Conservation (phyloP, 2,888 invertebrate genomes). For the Gryllus longicercus region DNA sequence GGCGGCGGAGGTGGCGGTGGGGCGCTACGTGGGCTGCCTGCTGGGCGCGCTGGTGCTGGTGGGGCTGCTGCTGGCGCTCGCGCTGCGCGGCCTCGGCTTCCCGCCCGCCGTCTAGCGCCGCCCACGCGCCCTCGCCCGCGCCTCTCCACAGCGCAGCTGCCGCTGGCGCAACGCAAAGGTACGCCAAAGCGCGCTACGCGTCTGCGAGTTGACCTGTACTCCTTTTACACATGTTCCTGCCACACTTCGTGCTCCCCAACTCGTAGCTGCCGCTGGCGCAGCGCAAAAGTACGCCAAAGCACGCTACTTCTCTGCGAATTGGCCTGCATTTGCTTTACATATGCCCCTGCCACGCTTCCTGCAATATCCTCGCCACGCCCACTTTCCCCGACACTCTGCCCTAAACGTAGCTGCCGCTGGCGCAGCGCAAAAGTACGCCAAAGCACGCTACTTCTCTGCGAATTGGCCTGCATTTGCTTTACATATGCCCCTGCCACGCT, state of each 20-base stretch:
- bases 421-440: not conserved
- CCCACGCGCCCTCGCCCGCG: not conserved
- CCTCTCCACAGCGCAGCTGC: too few species aligned
- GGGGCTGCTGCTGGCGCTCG: not conserved
- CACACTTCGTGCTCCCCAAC: not conserved
- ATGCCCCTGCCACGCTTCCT: not conserved
- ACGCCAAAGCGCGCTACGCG: not conserved
- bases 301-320: not conserved
- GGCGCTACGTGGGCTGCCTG: not conserved
- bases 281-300: not conserved
- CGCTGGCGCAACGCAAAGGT: not conserved
- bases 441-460: not conserved
- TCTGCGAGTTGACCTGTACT: not conserved
- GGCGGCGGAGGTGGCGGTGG: not conserved
- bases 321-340: not conserved
- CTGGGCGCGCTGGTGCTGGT: not conserved
- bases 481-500: not conserved
- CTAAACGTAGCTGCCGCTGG: not conserved
- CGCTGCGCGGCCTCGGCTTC: not conserved
- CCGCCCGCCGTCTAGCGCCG: not conserved
- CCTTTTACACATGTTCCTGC: not conserved
- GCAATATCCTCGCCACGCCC: not conserved
- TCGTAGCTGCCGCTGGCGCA: not conserved
- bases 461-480: not conserved
- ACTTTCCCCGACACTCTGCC: not conserved